A percentile compares a stretch with the other conserved stretches of the same genome.
These are phyloP conservation scores for Rutilus rutilus DNA, from an alignment of 2,113 vertebrate genomes.

Conservation along the genomic window DNA sequence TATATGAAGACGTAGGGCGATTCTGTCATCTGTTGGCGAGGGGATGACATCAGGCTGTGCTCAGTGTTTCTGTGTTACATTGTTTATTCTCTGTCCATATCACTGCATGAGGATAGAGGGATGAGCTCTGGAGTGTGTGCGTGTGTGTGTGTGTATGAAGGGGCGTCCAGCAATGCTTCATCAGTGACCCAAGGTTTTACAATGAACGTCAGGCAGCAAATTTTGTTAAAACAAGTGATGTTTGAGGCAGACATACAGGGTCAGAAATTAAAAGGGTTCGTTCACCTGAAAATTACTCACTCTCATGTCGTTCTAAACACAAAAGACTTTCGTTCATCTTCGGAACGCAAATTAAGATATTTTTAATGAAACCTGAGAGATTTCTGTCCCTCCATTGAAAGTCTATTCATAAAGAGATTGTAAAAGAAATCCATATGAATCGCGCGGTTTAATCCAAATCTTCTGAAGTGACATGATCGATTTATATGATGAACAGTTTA, in stretches of 20 bases:
- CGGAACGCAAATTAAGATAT: too few species aligned
- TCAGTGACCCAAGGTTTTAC: not conserved
- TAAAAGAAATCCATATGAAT: too few species aligned
- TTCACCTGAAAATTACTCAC: too few species aligned
- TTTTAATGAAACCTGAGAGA: too few species aligned
- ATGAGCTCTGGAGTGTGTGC: not conserved
- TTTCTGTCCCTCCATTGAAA: too few species aligned
- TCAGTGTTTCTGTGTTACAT: conserved; percentile 32
- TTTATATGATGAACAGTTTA: too few species aligned
- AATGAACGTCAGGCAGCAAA: not conserved
- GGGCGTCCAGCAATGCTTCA: not conserved
- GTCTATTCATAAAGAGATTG: too few species aligned
- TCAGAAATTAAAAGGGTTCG: too few species aligned
- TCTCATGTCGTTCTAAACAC: too few species aligned
- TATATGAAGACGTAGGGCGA: conserved; percentile 17
- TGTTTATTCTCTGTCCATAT: conserved; percentile 11
- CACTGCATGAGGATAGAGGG: not conserved
- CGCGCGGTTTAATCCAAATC: too few species aligned
- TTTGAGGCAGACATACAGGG: not conserved
- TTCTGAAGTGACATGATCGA: too few species aligned
- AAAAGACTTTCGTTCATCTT: too few species aligned
- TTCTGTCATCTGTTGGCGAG: conserved; percentile 11
- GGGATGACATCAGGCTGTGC: conserved; percentile 29
- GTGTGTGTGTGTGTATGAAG: not conserved
- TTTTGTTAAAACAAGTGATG: not conserved